Percentiles rank a stretch among this genome's conserved stretches.
Evolutionary conservation across 2,797 vertebrate species (phyloP).

Genomic region (Hemitrygon akajei): DNA sequence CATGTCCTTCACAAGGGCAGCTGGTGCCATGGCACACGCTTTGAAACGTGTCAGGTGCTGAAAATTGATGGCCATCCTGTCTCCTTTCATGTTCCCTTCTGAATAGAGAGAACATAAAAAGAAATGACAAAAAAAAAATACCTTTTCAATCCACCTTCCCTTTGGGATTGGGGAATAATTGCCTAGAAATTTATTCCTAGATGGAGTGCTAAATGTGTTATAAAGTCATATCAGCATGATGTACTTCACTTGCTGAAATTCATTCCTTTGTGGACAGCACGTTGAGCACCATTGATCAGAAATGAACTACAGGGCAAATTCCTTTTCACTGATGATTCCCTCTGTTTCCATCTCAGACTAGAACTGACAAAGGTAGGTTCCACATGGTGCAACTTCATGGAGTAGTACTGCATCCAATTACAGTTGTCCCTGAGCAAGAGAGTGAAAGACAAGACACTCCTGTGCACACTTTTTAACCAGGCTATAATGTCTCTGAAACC

Average conservation of each 20-base stretch:
- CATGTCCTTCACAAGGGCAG: background rate
- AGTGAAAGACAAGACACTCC: background rate
- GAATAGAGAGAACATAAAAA: background rate
- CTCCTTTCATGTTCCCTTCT: background rate
- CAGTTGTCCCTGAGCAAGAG: background rate
- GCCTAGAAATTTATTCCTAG: too few relatives aligned
- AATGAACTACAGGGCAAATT: too few relatives aligned
- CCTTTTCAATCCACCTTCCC: background rate
- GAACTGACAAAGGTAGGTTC: background rate
- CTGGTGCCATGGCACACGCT: background rate
- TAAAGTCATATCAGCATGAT: too few relatives aligned
- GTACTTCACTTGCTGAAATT: too few relatives aligned
- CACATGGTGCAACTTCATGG: background rate
- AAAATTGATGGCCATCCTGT: background rate
- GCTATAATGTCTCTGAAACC: background rate
- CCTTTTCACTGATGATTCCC: background rate
- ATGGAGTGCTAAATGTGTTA: too few relatives aligned
- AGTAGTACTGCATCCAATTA: background rate
- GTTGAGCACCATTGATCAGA: too few relatives aligned
- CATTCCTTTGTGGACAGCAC: too few relatives aligned
- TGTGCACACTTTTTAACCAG: background rate
- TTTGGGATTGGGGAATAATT: background rate
- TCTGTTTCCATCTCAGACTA: background rate
- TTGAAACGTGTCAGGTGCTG: background rate
- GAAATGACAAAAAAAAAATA: background rate